These are phyloP conservation scores for Drosophila watanabei DNA, from an alignment of 1,140 invertebrate species.

Conservation along the genomic window DNA sequence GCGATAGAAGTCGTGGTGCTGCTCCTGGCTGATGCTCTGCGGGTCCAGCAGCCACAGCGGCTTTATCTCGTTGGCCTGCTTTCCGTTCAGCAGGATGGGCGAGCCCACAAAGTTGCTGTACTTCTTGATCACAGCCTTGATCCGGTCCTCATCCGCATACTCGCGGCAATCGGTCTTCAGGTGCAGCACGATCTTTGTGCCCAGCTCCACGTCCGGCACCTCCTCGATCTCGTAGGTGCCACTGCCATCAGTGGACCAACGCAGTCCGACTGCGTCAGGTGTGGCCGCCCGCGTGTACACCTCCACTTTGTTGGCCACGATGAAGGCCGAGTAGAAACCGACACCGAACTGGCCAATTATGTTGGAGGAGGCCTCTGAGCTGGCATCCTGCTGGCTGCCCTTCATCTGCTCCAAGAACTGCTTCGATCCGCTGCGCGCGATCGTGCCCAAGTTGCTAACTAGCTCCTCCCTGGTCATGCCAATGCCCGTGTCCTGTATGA, in stretches of 20 bases:
- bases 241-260: conserved; percentile 96
- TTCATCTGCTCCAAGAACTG: conserved; percentile 96
- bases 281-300: conserved; percentile 93
- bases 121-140: conserved; percentile 96
- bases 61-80: conserved; percentile 94
- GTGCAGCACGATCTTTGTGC: conserved; percentile 97
- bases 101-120: conserved; percentile 99
- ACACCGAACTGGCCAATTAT: conserved; percentile 99
- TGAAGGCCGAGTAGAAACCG: conserved; percentile 98
- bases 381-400: conserved; percentile 87
- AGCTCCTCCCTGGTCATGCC: conserved; percentile 98
- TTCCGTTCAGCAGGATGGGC: conserved; percentile 96
- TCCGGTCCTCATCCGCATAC: conserved; percentile 94
- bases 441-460: conserved; percentile 96
- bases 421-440: conserved; percentile 97
- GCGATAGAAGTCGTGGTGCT: conserved; percentile 96
- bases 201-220: conserved; percentile 92
- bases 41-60: conserved; percentile 97
- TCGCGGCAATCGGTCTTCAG: conserved; percentile 94
- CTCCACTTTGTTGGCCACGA: conserved; percentile 97
- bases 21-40: conserved; percentile 93
- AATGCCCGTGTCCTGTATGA: conserved; percentile 96
- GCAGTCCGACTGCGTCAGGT: conserved; percentile 89
- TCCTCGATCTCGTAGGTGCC: conserved; percentile 96
- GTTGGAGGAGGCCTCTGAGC: conserved; percentile 88